Conservation (phyloP, 2,113 vertebrate species). For the Nematolebias whitei region DNA sequence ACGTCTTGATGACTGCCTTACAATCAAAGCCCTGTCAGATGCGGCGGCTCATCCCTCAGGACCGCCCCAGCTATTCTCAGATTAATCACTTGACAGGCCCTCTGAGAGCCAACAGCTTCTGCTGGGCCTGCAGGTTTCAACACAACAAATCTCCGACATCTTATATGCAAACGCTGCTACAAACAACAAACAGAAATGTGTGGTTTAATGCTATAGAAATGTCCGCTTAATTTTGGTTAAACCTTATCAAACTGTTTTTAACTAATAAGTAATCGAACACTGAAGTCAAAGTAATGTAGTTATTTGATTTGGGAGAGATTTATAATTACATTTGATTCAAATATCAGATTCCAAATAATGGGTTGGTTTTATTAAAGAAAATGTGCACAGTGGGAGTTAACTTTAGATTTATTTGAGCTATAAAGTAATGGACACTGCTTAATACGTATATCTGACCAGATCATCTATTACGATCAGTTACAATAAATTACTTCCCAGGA, state of each 20-base stretch:
- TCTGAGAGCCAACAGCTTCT: conserved; percentile 49
- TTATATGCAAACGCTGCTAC: conserved; percentile 21
- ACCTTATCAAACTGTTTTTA: conserved; percentile 14
- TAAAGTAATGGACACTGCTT: conserved; percentile 29
- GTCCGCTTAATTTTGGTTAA: not conserved
- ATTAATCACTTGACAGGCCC: conserved; percentile 63
- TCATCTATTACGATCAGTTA: conserved; percentile 25
- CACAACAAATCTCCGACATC: conserved; percentile 36
- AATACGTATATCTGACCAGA: conserved; percentile 16
- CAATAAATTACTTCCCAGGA: too few relatives aligned
- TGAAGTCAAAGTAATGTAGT: not conserved
- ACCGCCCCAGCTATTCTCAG: conserved; percentile 47
- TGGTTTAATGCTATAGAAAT: conserved; percentile 2
- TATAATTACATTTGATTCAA: conserved; percentile 7
- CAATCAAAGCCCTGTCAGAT: conserved; percentile 59
- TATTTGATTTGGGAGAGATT: not conserved
- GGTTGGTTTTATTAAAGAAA: conserved; percentile 17
- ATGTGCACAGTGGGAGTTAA: conserved; percentile 34
- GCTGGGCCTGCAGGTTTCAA: conserved; percentile 45
- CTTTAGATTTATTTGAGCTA: conserved; percentile 16
- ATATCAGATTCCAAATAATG: conserved; percentile 16
- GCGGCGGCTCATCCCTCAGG: conserved; percentile 39
- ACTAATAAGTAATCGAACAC: not conserved
- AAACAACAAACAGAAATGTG: conserved; percentile 10
- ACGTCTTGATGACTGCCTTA: conserved; percentile 56